These are phyloP conservation scores for Chaetura pelagica DNA, from an alignment of 2,113 vertebrate genomes.

Conservation along the genomic window DNA sequence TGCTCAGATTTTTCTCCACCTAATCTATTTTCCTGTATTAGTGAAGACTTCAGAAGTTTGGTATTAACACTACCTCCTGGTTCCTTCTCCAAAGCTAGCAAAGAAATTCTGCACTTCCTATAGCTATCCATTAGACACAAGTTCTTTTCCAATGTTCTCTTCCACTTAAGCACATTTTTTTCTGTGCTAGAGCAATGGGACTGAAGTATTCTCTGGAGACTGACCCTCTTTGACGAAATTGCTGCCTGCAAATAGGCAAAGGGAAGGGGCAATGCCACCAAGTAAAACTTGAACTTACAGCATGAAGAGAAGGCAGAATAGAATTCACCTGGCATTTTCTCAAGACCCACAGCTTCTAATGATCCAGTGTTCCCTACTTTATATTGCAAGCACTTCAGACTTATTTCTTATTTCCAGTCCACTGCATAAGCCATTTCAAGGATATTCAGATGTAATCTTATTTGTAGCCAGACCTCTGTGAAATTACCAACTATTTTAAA, in stretches of 20 bases:
- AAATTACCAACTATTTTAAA: slow-evolving; percentile 1
- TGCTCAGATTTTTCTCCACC: neutral
- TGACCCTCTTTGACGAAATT: neutral
- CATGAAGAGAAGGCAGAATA: neutral
- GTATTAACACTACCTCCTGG: neutral
- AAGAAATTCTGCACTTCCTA: neutral
- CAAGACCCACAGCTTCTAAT: neutral
- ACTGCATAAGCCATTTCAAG: neutral
- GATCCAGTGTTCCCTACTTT: neutral
- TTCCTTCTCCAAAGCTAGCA: neutral
- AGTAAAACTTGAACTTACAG: neutral
- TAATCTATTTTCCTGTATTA: neutral
- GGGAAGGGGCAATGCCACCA: neutral
- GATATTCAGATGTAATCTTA: neutral
- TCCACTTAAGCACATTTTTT: neutral
- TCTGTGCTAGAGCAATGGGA: neutral
- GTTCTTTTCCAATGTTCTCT: neutral
- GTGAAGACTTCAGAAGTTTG: neutral
- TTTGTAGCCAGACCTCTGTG: neutral
- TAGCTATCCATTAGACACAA: neutral
- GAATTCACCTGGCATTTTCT: neutral
- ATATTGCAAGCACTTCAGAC: neutral
- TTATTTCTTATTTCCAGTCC: neutral
- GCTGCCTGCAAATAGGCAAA: neutral
- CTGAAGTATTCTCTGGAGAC: neutral